A percentile compares a stretch with the other conserved stretches of the same genome.
Conservation (phyloP, 2,797 vertebrate species). For the Melanotaenia maccullochi region DNA sequence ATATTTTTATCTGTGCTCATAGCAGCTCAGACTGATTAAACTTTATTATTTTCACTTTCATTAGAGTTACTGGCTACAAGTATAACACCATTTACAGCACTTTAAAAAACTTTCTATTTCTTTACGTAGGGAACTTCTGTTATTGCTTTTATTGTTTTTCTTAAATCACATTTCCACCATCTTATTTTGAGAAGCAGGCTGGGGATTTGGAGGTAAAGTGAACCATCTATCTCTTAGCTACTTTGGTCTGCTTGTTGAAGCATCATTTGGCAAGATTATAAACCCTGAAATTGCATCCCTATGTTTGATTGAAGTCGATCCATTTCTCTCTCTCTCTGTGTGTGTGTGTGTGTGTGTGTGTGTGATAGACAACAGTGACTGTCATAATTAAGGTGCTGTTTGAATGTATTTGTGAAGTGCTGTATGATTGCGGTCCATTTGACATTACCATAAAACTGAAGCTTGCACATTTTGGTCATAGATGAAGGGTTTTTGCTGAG, state of each 20-base stretch:
- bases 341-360: background rate
- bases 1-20: conserved; percentile 24
- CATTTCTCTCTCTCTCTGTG: too few relatives aligned
- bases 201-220: too few relatives aligned
- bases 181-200: background rate
- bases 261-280: background rate
- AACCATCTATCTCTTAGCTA: background rate
- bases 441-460: background rate
- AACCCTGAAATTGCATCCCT: background rate
- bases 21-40: conserved; percentile 7
- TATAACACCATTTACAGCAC: conserved; percentile 18
- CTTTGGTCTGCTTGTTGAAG: background rate
- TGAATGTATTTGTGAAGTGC: background rate
- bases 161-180: conserved; percentile 5
- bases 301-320: background rate
- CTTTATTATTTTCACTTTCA: conserved; percentile 22
- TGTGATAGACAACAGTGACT: background rate
- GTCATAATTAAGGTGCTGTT: background rate
- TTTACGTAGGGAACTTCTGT: conserved; percentile 28
- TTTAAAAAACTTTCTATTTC: background rate
- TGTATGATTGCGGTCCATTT: background rate
- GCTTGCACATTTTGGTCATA: background rate
- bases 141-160: conserved; percentile 37
- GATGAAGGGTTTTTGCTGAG: background rate
- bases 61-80: conserved; percentile 6